Evolutionary conservation across 2,888 invertebrate species (phyloP), one percentile per base, ranked within the genome.

Genomic region (Colostygia pectinataria): DNA sequence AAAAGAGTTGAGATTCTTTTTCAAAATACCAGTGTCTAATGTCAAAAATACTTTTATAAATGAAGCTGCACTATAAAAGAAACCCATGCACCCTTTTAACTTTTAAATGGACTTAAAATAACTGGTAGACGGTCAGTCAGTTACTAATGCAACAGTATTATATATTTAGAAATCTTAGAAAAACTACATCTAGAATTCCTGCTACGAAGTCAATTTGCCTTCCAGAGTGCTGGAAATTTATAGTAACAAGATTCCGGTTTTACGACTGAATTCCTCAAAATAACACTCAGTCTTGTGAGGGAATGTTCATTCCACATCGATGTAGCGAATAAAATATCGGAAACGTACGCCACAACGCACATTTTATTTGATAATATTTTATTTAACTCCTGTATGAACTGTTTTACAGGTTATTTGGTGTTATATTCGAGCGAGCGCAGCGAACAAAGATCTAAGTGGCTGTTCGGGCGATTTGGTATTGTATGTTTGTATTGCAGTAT

Each of bases 171-270:
- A 23, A 28, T 39, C 20, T 41, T 45, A 39, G 23, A 32, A 42
- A 44, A 50, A 54, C 50, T 48, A 53, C 60, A 61, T 54, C 38
- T 49, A 48, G 58, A 55, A 50, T 43, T 57, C 52, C 43, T 43
- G 51, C 53, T 54, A 49, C 53, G 59, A 70, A 77, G 74, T 77
- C 74, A 70, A 77, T 74, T 77, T 65, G 58, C 60, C 53, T 60
- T 36, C 46, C 65, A 69, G 74, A 63, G 62, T 60, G 55, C 56
- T 59, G 57, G 59, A 70, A 70, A 77, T 80, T 77, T 78, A 77
- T 73, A 71, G 69, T 75, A 74, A 77, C 74, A 70, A 73, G 70
- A 68, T 74, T 69, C 33, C 62, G 67, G 67, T 66, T 79, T 80
- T 74, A 75, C 71, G 74, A 71, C 51, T 49, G 36, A 51, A 57